Base-by-base conservation (phyloP, 2,888 invertebrate genomes). In the Gerris lacustris region DNA sequence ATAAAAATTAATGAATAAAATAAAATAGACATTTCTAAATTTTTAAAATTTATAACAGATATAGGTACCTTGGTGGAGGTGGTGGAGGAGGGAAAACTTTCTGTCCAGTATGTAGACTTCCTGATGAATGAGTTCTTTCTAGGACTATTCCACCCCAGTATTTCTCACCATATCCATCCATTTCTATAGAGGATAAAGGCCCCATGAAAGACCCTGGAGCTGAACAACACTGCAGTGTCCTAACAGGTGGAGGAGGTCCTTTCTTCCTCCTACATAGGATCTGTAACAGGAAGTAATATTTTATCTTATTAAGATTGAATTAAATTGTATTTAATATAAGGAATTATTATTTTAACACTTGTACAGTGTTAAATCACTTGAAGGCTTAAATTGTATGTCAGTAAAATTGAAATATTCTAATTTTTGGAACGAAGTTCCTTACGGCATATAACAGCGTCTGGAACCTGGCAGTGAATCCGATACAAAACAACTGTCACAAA, bases 101-200 rank as follows among this genome's bases (percentile, higher is more conserved):
- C 68, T 87, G 87, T 75, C 88, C 83, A 45, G 88, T 88, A 77
- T 90, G 90, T 66, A 91, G 82, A 68, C 90, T 90, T 71, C 85
- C 87, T 1, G 89, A 88, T 66, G 90, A 90, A 7, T 90, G 86
- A 0, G 90, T 90, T 6, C 90, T 83, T 79, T 91, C 90, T 75
- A 91, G 81, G 77, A 90, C 90, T 9, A 55, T 15, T 82, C 90
- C 90, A 44, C 88, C 88, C 88, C 88, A 88, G 78, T 87, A 87
- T 79, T 88, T 87, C 79, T 88, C 88, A 18, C 87, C 87, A 0
- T 87, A 82, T 0, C 87, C 87, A 77, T 88, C 88, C 74, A 87
- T 84, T 55, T 55, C 55, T 55, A 55, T 55, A 11, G 55, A 55
- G 9, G 55, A 55, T 5, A 55, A 55, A 55, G 55, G 55, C 1